Percentiles rank a stretch among this genome's conserved stretches.
Evolutionary conservation across 2,113 vertebrate genomes (phyloP).

Genomic region (Malurus melanocephalus): DNA sequence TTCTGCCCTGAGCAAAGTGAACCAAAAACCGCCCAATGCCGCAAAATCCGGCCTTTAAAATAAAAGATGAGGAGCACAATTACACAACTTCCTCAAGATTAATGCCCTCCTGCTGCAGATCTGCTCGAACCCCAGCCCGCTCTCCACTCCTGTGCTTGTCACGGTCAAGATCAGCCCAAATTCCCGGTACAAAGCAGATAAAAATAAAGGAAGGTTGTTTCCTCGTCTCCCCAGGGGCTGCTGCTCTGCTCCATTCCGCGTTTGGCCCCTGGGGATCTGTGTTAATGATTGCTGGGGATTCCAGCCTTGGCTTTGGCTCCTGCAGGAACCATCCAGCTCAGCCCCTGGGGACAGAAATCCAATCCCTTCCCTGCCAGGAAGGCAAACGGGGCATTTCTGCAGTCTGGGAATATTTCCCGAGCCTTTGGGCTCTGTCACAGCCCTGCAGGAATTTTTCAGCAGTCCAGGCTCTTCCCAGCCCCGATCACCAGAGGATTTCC

Average conservation of each 20-base stretch:
- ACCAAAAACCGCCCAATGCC: background rate
- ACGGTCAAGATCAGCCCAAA: background rate
- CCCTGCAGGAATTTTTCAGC: background rate
- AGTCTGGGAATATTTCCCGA: background rate
- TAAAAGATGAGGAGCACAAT: background rate
- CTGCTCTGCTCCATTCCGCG: background rate
- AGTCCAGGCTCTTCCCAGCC: background rate
- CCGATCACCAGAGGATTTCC: fast-evolving
- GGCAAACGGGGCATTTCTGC: background rate
- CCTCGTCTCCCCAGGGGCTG: background rate
- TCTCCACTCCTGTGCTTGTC: background rate
- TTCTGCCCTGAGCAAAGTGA: background rate
- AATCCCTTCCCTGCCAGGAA: background rate
- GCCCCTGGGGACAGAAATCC: background rate
- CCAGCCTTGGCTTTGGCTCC: background rate
- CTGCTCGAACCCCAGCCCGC: background rate
- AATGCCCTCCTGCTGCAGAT: too few relatives aligned
- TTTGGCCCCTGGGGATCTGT: background rate
- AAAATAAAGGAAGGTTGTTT: background rate
- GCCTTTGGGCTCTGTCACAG: background rate
- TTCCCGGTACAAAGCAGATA: background rate
- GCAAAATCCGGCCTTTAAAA: background rate
- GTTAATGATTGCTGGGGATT: background rate
- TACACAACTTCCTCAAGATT: background rate
- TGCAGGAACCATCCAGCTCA: background rate